Conservation (phyloP, 2,888 invertebrate species). For the Resseliella maxima region DNA sequence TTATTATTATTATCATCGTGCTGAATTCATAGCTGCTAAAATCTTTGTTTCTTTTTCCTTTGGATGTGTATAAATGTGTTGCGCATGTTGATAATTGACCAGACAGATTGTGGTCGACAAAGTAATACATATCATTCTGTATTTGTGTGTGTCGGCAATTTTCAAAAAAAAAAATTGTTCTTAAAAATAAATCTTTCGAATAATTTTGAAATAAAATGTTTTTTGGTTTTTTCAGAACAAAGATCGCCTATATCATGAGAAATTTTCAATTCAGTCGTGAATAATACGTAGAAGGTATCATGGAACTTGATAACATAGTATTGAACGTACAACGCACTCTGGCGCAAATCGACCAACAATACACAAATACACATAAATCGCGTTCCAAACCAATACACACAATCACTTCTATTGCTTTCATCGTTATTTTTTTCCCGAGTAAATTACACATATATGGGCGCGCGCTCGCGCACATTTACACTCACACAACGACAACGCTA, state of each 20-base stretch:
- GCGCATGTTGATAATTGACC: background rate
- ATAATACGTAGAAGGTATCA: background rate
- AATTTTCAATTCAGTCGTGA: too few relatives aligned
- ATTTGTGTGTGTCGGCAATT: too few relatives aligned
- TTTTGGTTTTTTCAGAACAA: too few relatives aligned
- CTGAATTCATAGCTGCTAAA: too few relatives aligned
- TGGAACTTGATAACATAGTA: background rate
- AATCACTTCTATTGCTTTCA: background rate
- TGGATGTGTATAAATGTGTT: background rate
- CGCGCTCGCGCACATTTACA: conserved; percentile 37
- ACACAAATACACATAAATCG: background rate
- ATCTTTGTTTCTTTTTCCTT: background rate
- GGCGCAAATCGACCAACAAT: conserved; percentile 48
- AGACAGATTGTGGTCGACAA: background rate
- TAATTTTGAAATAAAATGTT: too few relatives aligned
- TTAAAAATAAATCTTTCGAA: too few relatives aligned
- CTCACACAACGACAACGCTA: conserved; percentile 45
- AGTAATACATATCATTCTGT: background rate
- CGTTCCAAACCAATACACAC: background rate
- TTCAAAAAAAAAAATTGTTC: background rate
- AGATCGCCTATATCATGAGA: too few relatives aligned
- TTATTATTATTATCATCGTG: background rate
- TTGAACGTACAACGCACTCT: conserved; percentile 38
- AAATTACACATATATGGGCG: background rate
- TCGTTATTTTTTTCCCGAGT: too few relatives aligned